phyloP scores from a whole-genome alignment of 2,888 invertebrate genomes.

The Ophion obscuratus region DNA sequence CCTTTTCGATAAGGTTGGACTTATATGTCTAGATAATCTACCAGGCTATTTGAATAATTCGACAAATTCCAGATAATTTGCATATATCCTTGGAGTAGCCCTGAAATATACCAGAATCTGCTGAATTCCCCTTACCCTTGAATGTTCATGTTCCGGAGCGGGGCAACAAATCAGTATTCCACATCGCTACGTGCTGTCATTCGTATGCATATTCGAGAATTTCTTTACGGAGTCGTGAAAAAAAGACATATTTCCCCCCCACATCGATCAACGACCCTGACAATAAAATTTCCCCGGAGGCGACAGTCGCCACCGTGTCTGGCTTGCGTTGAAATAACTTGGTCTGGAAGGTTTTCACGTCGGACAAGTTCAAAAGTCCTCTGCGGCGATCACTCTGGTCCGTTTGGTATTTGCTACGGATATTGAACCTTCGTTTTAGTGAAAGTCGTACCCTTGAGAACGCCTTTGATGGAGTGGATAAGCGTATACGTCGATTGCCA shows the following conservation, averaged over 20 bases:
- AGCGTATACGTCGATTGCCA: neutral
- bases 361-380: neutral
- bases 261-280: neutral
- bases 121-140: too few species aligned
- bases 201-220: neutral
- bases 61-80: too few species aligned
- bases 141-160: neutral
- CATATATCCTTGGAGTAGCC: too few species aligned
- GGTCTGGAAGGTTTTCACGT: neutral
- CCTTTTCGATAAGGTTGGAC: too few species aligned
- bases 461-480: neutral
- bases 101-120: too few species aligned
- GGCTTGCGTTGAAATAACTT: neutral
- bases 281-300: neutral
- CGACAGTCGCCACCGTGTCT: neutral
- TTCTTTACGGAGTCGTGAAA: neutral
- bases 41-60: too few species aligned
- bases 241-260: neutral
- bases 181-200: neutral
- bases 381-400: neutral
- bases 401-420: neutral
- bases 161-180: neutral
- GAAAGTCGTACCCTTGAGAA: neutral
- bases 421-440: neutral
- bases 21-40: too few species aligned